Evolutionary conservation across 2,797 vertebrate genomes (phyloP).

Genomic region (Rhincodon typus): DNA sequence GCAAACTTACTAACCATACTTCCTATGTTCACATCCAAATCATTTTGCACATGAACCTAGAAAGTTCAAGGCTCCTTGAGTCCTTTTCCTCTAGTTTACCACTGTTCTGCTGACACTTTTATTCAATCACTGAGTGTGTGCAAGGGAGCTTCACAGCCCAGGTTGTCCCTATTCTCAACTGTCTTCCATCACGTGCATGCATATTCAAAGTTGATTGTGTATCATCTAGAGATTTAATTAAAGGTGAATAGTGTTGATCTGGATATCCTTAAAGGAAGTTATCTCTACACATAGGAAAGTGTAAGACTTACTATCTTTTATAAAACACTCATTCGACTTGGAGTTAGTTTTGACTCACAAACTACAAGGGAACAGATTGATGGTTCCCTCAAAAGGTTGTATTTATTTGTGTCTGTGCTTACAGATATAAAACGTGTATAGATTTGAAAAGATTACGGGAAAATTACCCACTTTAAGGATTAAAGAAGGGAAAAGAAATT

Average conservation of each 20-base stretch:
- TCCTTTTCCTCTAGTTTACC: not conserved
- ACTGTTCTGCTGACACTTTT: not conserved
- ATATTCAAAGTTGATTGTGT: not conserved
- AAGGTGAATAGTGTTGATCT: not conserved
- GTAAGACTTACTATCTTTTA: not conserved
- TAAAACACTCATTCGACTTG: not conserved
- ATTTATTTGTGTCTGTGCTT: not conserved
- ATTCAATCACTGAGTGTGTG: not conserved
- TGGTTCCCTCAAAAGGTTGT: not conserved
- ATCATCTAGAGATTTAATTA: not conserved
- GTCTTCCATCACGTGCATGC: not conserved
- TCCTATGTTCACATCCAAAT: too few relatives aligned
- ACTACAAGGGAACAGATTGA: not conserved
- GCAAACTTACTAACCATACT: too few relatives aligned
- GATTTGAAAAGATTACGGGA: not conserved
- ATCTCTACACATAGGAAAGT: not conserved
- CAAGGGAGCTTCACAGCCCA: not conserved
- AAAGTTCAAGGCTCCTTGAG: not conserved
- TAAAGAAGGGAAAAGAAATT: not conserved
- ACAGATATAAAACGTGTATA: not conserved
- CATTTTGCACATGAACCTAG: not conserved
- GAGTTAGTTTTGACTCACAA: not conserved
- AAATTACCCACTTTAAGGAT: not conserved
- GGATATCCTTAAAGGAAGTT: not conserved
- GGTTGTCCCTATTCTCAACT: not conserved